A percentile compares a stretch with the other conserved stretches of the same genome.
Conservation (phyloP, 2,113 vertebrate species). For the Aviceda subcristata region DNA sequence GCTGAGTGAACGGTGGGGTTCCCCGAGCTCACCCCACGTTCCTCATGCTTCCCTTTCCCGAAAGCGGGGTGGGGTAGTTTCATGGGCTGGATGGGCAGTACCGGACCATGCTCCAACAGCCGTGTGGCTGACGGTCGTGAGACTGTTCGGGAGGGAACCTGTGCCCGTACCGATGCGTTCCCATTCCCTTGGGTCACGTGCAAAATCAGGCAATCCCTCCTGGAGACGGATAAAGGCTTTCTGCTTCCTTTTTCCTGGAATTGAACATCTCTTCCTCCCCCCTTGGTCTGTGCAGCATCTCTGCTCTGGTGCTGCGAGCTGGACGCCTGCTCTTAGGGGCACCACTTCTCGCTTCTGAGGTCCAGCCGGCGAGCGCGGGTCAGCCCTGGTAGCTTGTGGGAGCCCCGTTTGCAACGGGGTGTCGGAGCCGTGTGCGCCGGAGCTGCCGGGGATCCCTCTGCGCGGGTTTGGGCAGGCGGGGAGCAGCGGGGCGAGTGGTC, state of each 20-base stretch:
- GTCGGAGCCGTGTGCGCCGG: neutral
- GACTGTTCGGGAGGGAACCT: neutral
- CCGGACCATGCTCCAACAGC: neutral
- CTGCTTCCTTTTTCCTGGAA: neutral
- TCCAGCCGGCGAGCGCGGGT: neutral
- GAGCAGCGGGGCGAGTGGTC: neutral
- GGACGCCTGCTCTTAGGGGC: neutral
- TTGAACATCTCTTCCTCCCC: neutral
- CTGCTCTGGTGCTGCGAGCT: neutral
- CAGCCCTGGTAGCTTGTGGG: neutral
- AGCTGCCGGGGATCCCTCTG: neutral
- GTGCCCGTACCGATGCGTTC: rapidly evolving
- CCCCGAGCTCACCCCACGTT: neutral
- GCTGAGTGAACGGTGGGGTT: neutral
- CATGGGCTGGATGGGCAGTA: neutral
- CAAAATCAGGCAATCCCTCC: neutral
- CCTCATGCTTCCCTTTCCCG: neutral
- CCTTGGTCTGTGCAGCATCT: neutral
- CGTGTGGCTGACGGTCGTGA: too few relatives aligned
- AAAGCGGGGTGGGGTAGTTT: too few relatives aligned
- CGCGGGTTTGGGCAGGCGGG: neutral
- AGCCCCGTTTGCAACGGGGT: neutral
- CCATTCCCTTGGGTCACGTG: neutral
- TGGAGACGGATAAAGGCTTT: neutral
- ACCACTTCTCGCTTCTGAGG: too few relatives aligned